A percentile compares a stretch with the other conserved stretches of the same genome.
Conservation (phyloP, 2,888 invertebrate genomes). For the Uloborus plumipes region DNA sequence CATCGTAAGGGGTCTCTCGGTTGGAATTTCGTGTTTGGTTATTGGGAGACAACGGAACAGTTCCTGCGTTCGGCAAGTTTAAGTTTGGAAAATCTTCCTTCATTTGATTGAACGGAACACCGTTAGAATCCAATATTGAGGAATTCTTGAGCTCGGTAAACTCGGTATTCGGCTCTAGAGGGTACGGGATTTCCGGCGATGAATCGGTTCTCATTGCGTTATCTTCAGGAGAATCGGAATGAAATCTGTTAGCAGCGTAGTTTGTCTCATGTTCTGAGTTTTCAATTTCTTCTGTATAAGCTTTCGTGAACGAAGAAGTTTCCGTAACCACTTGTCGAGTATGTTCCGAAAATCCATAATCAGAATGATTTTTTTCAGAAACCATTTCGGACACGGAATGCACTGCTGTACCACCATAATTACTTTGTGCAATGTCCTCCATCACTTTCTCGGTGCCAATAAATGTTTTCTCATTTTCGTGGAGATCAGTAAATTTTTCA, state of each 20-base stretch:
- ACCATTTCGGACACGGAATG: no score
- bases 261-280: slow-evolving; percentile 22
- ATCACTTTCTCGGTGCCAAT: no score
- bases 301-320: slow-evolving; percentile 14
- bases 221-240: slow-evolving; percentile 61
- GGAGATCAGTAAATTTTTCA: no score
- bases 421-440: no score
- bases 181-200: slow-evolving; percentile 53
- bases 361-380: no score
- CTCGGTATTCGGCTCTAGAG: slow-evolving; percentile 17
- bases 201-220: slow-evolving; percentile 54
- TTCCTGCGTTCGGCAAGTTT: slow-evolving; percentile 23
- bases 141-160: slow-evolving; percentile 10
- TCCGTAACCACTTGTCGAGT: not conserved
- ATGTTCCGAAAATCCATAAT: no score
- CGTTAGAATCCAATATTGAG: not conserved
- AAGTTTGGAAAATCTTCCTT: slow-evolving; percentile 33
- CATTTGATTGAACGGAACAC: not conserved
- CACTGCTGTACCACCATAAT: no score
- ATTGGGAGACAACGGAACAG: slow-evolving; percentile 21
- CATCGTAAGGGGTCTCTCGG: slow-evolving; percentile 30
- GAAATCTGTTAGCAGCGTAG: slow-evolving; percentile 37
- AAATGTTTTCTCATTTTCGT: no score
- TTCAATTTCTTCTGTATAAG: not conserved
- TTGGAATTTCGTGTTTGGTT: slow-evolving; percentile 36